Evolutionary conservation across 2,113 vertebrate species (phyloP).

Genomic region (Passer montanus): DNA sequence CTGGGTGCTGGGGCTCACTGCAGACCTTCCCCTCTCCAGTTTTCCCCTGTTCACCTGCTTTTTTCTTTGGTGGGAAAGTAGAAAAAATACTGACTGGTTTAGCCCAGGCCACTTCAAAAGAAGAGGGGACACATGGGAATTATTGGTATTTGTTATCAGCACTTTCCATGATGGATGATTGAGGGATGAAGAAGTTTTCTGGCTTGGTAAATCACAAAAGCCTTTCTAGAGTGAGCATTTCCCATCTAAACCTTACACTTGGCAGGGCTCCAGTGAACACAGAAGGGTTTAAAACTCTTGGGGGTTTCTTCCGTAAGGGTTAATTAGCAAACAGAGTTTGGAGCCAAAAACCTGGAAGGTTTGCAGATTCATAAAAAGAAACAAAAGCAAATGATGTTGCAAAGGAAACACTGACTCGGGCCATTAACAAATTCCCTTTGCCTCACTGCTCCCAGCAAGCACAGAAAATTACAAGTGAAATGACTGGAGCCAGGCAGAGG

Average conservation of each 20-base stretch:
- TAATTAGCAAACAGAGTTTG: conserved; percentile 25
- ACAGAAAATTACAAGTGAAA: neutral
- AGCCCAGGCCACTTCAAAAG: neutral
- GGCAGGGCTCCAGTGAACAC: conserved; percentile 16
- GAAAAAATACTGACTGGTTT: neutral
- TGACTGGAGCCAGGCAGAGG: neutral
- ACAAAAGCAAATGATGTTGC: neutral
- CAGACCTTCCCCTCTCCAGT: neutral
- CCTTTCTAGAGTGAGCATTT: neutral
- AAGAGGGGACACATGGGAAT: neutral
- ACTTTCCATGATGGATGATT: neutral
- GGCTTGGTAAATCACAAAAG: conserved; percentile 4
- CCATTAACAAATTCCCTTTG: neutral
- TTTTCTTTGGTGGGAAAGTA: neutral
- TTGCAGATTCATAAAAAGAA: conserved; percentile 30
- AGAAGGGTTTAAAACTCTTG: neutral
- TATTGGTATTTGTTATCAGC: neutral
- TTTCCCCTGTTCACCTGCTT: neutral
- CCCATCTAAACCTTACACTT: neutral
- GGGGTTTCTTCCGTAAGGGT: conserved; percentile 26
- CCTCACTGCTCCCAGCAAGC: conserved; percentile 2
- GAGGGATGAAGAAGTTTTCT: neutral
- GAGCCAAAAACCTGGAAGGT: conserved; percentile 34
- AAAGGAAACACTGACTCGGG: neutral
- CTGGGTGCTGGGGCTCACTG: neutral